Conservation (phyloP, 2,888 invertebrate species). For the Lottia gigantea region DNA sequence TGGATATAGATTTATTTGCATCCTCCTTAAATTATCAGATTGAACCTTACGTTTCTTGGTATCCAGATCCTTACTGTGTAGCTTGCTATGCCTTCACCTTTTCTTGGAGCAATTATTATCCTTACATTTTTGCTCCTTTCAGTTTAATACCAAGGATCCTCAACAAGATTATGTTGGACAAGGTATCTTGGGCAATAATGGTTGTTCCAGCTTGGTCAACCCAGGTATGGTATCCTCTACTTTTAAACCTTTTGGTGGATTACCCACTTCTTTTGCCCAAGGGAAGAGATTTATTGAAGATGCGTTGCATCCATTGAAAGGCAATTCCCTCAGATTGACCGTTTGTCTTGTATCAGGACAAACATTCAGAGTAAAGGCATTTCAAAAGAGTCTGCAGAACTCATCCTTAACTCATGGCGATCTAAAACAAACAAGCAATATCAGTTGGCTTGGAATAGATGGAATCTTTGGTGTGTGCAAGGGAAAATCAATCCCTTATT, state of each 20-base stretch:
- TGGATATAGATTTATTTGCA: conserved; percentile 31
- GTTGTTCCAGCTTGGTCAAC: conserved; percentile 27
- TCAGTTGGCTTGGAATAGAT: conserved; percentile 5
- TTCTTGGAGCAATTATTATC: conserved; percentile 25
- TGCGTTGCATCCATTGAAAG: conserved; percentile 1
- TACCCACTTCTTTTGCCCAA: neutral
- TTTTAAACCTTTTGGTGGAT: conserved; percentile 17
- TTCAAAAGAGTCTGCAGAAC: conserved; percentile 7
- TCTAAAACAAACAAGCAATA: conserved; percentile 2
- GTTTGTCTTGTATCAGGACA: conserved; percentile 8
- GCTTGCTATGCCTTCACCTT: conserved; percentile 24
- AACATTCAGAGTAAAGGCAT: conserved; percentile 1
- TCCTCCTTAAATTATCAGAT: conserved; percentile 27
- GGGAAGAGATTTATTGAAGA: neutral
- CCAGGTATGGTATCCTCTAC: conserved; percentile 32
- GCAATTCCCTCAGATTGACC: conserved; percentile 2
- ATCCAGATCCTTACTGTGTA: conserved; percentile 23
- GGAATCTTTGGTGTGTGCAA: conserved; percentile 4
- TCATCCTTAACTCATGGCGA: neutral
- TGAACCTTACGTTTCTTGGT: conserved; percentile 24
- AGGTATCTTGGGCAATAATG: conserved; percentile 23
- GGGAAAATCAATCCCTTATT: conserved; percentile 3
- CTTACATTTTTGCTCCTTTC: conserved; percentile 32
- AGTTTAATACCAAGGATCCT: conserved; percentile 17
- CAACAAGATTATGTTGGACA: conserved; percentile 20